Evolutionary conservation across 2,797 vertebrate species (phyloP).

Genomic region (Columba guinea): DNA sequence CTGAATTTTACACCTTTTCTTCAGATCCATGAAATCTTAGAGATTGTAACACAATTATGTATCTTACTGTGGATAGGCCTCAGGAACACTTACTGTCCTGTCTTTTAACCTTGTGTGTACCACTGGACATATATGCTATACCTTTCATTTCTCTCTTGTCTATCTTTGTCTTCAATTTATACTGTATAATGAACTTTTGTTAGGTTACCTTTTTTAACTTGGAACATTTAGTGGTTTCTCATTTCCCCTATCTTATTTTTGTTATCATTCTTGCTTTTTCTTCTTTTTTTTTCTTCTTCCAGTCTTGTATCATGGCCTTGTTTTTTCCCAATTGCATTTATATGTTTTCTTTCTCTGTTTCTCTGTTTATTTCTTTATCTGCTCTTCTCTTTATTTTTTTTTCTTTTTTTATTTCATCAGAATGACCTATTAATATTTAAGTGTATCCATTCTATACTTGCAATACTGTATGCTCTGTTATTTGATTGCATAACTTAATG

Average conservation of each 20-base stretch:
- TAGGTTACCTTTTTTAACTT: background rate
- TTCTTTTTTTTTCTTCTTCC: background rate
- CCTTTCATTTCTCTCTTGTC: background rate
- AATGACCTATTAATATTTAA: background rate
- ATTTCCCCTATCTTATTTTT: background rate
- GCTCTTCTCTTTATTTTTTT: background rate
- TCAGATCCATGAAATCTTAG: background rate
- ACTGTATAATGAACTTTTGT: background rate
- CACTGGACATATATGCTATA: background rate
- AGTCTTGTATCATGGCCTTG: fast-evolving
- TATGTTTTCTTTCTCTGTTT: too few relatives aligned
- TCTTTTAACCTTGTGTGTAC: background rate
- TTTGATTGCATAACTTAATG: background rate
- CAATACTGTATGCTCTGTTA: background rate
- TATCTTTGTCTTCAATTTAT: background rate
- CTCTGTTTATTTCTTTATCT: background rate
- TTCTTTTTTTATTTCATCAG: background rate
- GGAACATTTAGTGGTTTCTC: background rate
- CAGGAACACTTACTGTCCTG: background rate
- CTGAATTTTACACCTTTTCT: background rate
- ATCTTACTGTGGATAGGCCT: background rate
- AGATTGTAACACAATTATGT: background rate
- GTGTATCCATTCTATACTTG: background rate
- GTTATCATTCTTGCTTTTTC: background rate
- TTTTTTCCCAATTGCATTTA: background rate